These are phyloP conservation scores for Anser cygnoides DNA, from an alignment of 2,113 vertebrate genomes.

Conservation along the genomic window DNA sequence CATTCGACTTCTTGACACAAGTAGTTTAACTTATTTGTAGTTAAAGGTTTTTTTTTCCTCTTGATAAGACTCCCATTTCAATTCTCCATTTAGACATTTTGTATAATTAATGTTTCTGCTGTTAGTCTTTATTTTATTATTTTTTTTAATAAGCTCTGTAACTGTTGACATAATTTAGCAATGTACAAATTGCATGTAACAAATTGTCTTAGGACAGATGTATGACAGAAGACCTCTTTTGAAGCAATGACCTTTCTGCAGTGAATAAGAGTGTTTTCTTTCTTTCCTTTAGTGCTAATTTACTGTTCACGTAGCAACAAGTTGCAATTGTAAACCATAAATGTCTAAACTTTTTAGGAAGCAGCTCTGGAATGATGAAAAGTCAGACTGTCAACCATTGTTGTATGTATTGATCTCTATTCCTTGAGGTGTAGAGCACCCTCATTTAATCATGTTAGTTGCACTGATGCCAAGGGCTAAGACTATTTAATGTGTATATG, in stretches of 20 bases:
- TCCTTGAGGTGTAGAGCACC: background rate
- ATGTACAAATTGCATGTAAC: background rate
- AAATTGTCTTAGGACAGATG: slow-evolving; percentile 4
- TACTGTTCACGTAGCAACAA: background rate
- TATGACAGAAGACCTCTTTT: slow-evolving; percentile 1
- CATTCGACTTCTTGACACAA: background rate
- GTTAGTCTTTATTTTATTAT: background rate
- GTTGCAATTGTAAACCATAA: slow-evolving; percentile 3
- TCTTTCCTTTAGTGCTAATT: slow-evolving; percentile 23
- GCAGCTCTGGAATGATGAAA: background rate
- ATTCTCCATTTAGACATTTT: slow-evolving; percentile 35
- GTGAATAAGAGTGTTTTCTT: slow-evolving; percentile 13
- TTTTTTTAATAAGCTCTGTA: slow-evolving; percentile 1
- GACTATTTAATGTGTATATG: background rate
- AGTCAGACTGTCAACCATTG: background rate
- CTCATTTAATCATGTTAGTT: background rate
- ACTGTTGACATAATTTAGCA: slow-evolving; percentile 6
- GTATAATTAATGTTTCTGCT: slow-evolving; percentile 57
- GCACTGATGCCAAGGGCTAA: background rate
- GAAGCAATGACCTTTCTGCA: slow-evolving; percentile 28
- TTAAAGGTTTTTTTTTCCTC: slow-evolving; percentile 21
- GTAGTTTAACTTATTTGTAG: slow-evolving; percentile 17
- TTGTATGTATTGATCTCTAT: background rate
- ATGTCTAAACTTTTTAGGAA: background rate
- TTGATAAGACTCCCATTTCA: slow-evolving; percentile 37